These are phyloP conservation scores for Lamellibrachia satsuma DNA, from an alignment of 2,888 invertebrate genomes.

Conservation along the genomic window DNA sequence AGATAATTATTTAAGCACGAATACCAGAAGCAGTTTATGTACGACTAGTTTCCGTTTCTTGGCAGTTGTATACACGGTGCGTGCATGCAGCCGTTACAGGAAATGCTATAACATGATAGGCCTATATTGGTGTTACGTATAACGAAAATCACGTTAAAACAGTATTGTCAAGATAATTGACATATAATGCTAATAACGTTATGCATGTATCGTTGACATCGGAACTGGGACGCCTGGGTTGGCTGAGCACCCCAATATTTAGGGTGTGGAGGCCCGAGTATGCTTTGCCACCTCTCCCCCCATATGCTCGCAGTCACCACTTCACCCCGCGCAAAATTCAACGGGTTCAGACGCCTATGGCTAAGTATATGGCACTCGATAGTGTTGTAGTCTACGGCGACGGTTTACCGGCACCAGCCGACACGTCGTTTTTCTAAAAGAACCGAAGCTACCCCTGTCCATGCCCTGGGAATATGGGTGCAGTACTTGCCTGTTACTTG, in stretches of 20 bases:
- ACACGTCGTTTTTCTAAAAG: neutral
- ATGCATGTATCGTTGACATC: no score
- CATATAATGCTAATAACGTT: no score
- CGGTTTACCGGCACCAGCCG: neutral
- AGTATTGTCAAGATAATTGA: no score
- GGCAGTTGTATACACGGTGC: no score
- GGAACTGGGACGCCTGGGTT: no score
- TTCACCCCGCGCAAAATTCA: neutral
- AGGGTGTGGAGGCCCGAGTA: neutral
- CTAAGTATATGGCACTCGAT: neutral
- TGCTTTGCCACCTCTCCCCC: neutral
- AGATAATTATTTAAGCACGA: neutral
- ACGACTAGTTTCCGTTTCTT: neutral
- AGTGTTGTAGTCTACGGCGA: neutral
- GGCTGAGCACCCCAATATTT: neutral
- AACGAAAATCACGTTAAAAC: no score
- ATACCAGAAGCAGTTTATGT: neutral
- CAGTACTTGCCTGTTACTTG: neutral
- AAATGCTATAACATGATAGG: no score
- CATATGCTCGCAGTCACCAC: neutral
- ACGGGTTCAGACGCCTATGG: neutral
- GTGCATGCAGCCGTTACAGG: no score
- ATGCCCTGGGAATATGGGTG: neutral
- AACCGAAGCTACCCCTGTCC: neutral
- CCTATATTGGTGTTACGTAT: no score